phyloP scores from a whole-genome alignment of 2,113 vertebrate species.

The Corynorhinus townsendii region DNA sequence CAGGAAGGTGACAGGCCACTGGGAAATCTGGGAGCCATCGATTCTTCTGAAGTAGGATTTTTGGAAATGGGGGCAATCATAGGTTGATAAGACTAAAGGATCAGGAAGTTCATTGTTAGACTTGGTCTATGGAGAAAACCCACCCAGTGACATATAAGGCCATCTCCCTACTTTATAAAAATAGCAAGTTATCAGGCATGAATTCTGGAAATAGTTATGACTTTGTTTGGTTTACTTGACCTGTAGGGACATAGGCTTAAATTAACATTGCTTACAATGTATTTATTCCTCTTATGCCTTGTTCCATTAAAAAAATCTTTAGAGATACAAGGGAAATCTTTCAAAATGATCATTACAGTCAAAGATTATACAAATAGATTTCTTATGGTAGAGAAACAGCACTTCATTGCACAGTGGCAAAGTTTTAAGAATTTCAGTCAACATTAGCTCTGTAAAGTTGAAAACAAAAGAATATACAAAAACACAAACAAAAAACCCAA shows the following conservation, averaged over 20 bases:
- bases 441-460: conserved; percentile 29
- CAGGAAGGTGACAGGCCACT: background rate
- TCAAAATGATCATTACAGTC: conserved; percentile 47
- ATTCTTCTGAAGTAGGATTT: background rate
- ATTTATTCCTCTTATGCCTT: conserved; percentile 11
- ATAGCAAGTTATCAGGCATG: background rate
- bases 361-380: conserved; percentile 41
- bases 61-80: background rate
- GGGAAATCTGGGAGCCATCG: background rate
- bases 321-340: conserved; percentile 38
- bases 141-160: background rate
- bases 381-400: conserved; percentile 69
- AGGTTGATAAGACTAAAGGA: background rate
- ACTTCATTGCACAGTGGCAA: conserved; percentile 56
- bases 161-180: background rate
- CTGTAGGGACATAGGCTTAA: conserved; percentile 15
- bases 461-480: conserved; percentile 45
- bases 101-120: background rate
- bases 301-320: conserved; percentile 46
- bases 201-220: conserved; percentile 29
- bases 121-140: background rate
- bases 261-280: conserved; percentile 9
- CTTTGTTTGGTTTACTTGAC: conserved; percentile 6
- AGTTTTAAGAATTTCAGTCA: conserved; percentile 48
- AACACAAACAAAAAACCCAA: conserved; percentile 5